Percentiles rank a stretch among this genome's conserved stretches.
Conservation (phyloP, 2,113 vertebrate genomes). For the Pseudorectes ferrugineus region DNA sequence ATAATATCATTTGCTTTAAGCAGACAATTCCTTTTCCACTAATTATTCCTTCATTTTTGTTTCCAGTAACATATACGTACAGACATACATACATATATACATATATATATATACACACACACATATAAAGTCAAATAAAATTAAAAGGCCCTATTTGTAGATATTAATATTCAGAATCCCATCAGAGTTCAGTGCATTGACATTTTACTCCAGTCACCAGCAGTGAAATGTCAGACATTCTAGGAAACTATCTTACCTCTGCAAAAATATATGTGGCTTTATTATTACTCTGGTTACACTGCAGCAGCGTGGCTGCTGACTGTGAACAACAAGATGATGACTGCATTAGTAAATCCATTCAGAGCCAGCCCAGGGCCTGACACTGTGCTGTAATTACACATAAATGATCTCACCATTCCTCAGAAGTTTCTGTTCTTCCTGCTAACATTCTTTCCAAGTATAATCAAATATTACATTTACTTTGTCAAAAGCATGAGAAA, state of each 20-base stretch:
- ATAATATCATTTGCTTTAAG: not conserved
- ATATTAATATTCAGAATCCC: not conserved
- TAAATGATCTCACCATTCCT: not conserved
- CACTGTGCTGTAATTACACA: not conserved
- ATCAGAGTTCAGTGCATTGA: not conserved
- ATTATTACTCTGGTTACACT: not conserved
- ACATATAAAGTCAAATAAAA: not conserved
- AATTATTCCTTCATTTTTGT: not conserved
- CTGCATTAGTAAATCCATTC: not conserved
- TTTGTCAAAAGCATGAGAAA: not conserved
- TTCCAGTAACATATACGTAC: not conserved
- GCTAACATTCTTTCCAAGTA: not conserved
- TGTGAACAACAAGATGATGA: not conserved
- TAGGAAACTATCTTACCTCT: not conserved
- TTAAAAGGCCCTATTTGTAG: not conserved
- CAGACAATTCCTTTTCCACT: not conserved
- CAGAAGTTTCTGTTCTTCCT: not conserved
- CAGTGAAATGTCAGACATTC: not conserved
- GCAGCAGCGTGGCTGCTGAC: not conserved
- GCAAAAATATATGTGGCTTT: not conserved
- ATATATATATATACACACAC: not conserved
- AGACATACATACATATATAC: not conserved
- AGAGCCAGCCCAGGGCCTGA: not conserved
- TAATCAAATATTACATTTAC: not conserved
- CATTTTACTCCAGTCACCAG: not conserved